phyloP scores from a whole-genome alignment of 2,888 invertebrate species.

The Heterodera filipjevi region DNA sequence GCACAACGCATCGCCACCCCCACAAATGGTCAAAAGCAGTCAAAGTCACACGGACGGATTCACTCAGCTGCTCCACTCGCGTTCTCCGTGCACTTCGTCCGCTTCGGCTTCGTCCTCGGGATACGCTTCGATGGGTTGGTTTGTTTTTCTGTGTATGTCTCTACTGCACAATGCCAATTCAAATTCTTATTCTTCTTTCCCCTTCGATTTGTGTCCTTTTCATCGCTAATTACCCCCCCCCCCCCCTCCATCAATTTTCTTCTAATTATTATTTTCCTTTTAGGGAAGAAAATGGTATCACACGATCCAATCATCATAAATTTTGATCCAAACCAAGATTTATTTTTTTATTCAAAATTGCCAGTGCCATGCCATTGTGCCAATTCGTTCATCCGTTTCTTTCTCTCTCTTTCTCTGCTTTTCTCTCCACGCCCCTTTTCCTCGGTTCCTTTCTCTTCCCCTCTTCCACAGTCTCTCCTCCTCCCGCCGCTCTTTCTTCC shows the following conservation, averaged over 20 bases:
- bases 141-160: not conserved
- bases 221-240: not conserved
- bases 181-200: not conserved
- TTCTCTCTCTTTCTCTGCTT: not conserved
- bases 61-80: slow-evolving; percentile 25
- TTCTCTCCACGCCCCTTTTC: not conserved
- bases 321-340: too few species aligned
- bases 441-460: slow-evolving; percentile 17
- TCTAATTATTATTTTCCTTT: too few species aligned
- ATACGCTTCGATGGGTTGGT: slow-evolving; percentile 49
- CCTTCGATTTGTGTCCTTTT: not conserved
- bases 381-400: not conserved
- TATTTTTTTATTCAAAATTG: too few species aligned
- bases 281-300: too few species aligned
- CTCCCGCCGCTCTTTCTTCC: not conserved
- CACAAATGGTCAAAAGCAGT: not conserved
- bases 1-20: slow-evolving; percentile 15
- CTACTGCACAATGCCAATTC: not conserved
- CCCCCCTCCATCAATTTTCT: not conserved
- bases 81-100: slow-evolving; percentile 35
- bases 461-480: not conserved
- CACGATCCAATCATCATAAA: too few species aligned
- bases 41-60: slow-evolving; percentile 20
- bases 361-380: not conserved
- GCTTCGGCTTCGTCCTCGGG: slow-evolving; percentile 45